Percentiles rank a stretch among this genome's conserved stretches.
Conservation (phyloP, 2,113 vertebrate genomes). For the Triplophysa siluroides region DNA sequence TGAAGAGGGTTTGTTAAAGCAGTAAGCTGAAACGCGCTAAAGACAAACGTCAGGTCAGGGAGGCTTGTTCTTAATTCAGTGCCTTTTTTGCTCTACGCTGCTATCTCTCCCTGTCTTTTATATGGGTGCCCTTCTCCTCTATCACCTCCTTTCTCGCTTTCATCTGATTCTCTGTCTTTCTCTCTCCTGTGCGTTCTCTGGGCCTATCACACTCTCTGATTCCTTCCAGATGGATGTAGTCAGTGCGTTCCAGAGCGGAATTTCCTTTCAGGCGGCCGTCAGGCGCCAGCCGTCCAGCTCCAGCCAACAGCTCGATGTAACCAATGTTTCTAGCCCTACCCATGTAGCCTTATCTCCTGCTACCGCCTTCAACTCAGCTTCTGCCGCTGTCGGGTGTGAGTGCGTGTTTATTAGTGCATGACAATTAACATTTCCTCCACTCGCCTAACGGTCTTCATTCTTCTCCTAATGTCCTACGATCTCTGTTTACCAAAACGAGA, state of each 20-base stretch:
- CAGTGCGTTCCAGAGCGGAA: constrained; percentile 99
- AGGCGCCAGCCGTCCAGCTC: constrained; percentile 99
- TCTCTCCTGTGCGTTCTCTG: constrained; percentile 81
- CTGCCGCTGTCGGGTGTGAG: constrained; percentile 99
- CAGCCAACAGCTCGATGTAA: constrained; percentile 99
- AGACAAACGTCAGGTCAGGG: constrained; percentile 27
- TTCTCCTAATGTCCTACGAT: constrained; percentile 57
- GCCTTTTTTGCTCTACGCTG: constrained; percentile 63
- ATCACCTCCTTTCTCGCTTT: constrained; percentile 45
- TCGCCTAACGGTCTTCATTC: constrained; percentile 78
- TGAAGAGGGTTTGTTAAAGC: constrained; percentile 19
- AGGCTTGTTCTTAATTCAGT: constrained; percentile 58
- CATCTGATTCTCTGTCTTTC: constrained; percentile 78
- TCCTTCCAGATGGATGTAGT: constrained; percentile 99
- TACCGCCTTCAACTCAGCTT: constrained; percentile 90
- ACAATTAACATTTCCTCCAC: constrained; percentile 96
- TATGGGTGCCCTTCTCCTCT: constrained; percentile 50
- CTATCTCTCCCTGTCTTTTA: constrained; percentile 50
- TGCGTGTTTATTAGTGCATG: constrained; percentile 99
- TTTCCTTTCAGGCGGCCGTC: constrained; percentile 99
- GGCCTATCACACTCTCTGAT: constrained; percentile 99
- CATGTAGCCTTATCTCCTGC: constrained; percentile 99
- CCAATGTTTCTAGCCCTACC: constrained; percentile 99
- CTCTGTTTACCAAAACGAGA: constrained; percentile 71
- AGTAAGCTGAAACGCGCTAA: background rate